These are phyloP conservation scores for Phrynocephalus guinanensis DNA, from an alignment of 2,797 vertebrate species.

Conservation along the genomic window DNA sequence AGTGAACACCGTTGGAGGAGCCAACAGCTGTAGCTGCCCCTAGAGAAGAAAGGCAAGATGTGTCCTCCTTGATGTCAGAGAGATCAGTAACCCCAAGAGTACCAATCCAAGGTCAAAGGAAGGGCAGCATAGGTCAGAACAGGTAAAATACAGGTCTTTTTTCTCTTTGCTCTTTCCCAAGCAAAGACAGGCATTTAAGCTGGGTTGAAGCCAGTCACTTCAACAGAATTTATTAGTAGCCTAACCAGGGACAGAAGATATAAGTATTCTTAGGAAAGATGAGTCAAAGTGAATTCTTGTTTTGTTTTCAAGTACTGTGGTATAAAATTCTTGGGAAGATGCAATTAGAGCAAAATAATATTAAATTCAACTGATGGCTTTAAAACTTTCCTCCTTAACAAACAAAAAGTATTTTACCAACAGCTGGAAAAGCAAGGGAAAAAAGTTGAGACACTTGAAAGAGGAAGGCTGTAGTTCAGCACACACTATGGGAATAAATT, in stretches of 20 bases:
- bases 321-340: neutral
- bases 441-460: neutral
- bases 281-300: neutral
- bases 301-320: neutral
- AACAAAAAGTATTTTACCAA: neutral
- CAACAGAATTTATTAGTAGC: neutral
- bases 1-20: too few species aligned
- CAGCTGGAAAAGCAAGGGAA: neutral
- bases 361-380: neutral
- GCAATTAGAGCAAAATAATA: neutral
- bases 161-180: too few species aligned
- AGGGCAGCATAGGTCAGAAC: too few species aligned
- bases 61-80: too few species aligned
- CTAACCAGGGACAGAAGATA: neutral
- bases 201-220: too few species aligned
- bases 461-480: neutral
- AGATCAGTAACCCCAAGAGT: too few species aligned
- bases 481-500: constrained; percentile 1
- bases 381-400: neutral
- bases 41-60: too few species aligned
- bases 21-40: too few species aligned
- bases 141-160: too few species aligned
- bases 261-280: constrained; percentile 6
- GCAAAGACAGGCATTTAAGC: too few species aligned
- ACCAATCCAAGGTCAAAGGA: too few species aligned